Percentiles rank a stretch among this genome's conserved stretches.
phyloP scores from a whole-genome alignment of 2,113 vertebrate species.

The Oreocharis arfaki region DNA sequence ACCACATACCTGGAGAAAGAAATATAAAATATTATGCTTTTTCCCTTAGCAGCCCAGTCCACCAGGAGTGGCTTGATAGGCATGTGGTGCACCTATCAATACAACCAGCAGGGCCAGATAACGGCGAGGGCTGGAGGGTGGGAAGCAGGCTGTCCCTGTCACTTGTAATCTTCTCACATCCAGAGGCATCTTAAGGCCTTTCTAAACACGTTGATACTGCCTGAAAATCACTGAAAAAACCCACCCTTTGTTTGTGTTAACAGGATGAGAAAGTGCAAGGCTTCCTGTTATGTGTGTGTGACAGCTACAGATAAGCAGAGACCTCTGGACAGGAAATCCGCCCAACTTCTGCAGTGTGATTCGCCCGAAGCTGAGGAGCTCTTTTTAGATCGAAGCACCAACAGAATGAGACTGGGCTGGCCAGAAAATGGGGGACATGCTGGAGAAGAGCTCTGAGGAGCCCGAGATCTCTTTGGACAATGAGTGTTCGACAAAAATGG shows the following conservation, averaged over 20 bases:
- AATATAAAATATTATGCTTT: neutral
- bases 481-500: conserved; percentile 52
- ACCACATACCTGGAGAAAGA: neutral
- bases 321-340: conserved; percentile 81
- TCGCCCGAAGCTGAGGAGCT: conserved; percentile 56
- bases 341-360: conserved; percentile 72
- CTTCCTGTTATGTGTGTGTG: conserved; percentile 85
- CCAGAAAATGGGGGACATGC: conserved; percentile 79
- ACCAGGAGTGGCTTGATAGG: neutral
- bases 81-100: neutral
- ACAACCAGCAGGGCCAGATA: neutral
- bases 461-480: conserved; percentile 50
- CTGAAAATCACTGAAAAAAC: conserved; percentile 47
- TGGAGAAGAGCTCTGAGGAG: conserved; percentile 83
- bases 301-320: conserved; percentile 80
- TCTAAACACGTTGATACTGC: conserved; percentile 42
- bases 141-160: neutral
- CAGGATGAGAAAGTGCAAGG: conserved; percentile 82
- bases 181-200: conserved; percentile 41
- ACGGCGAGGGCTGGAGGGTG: neutral
- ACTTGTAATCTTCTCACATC: conserved; percentile 45
- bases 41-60: neutral
- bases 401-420: conserved; percentile 54
- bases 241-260: conserved; percentile 71
- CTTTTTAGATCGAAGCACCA: conserved; percentile 58